Evolutionary conservation across 2,888 invertebrate species (phyloP).

Genomic region (Plemyria rubiginata): DNA sequence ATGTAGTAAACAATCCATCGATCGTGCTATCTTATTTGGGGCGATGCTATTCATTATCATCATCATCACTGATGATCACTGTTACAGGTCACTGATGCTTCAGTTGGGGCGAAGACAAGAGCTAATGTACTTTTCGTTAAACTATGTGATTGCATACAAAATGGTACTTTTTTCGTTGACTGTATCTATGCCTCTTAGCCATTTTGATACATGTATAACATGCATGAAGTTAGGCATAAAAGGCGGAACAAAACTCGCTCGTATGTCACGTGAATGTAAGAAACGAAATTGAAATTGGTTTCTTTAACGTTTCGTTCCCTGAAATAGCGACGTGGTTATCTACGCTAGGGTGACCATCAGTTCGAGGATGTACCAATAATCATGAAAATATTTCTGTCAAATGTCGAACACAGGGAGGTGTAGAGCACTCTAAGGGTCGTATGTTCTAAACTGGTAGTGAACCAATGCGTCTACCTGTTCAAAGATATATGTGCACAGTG

Average conservation of each 20-base stretch:
- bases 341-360: conserved; percentile 11
- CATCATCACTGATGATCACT: not conserved
- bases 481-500: too few relatives aligned
- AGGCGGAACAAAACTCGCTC: not conserved
- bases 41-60: not conserved
- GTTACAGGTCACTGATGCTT: not conserved
- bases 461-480: too few relatives aligned
- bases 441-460: too few relatives aligned
- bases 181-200: not conserved
- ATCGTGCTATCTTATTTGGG: conserved; percentile 50
- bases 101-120: too few relatives aligned
- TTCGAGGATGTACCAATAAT: not conserved
- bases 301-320: conserved; percentile 20
- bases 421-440: too few relatives aligned
- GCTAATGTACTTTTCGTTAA: too few relatives aligned
- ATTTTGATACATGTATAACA: conserved; percentile 1
- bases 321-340: conserved; percentile 16
- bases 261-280: conserved; percentile 14
- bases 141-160: too few relatives aligned
- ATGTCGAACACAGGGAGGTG: too few relatives aligned
- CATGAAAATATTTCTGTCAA: too few relatives aligned
- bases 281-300: conserved; percentile 21
- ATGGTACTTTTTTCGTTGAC: not conserved
- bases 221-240: conserved; percentile 1
- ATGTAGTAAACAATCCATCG: conserved; percentile 63